These are phyloP conservation scores for Oreotrochilus melanogaster DNA, from an alignment of 2,113 vertebrate species.

Conservation along the genomic window DNA sequence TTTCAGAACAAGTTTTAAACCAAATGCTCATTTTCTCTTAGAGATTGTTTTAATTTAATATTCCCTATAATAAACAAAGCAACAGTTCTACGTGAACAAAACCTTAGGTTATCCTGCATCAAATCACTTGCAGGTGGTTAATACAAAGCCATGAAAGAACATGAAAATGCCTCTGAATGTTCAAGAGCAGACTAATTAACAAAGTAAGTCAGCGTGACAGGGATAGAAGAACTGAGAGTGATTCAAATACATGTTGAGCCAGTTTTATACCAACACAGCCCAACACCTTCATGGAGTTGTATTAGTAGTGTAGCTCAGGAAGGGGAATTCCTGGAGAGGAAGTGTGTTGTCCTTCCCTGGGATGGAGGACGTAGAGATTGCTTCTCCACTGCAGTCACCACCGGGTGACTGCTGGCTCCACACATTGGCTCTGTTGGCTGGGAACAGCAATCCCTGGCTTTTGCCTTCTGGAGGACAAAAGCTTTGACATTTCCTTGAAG, in stretches of 20 bases:
- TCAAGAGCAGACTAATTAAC: neutral
- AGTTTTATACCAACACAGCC: neutral
- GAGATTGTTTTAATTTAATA: conserved; percentile 13
- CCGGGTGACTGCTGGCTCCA: too few species aligned
- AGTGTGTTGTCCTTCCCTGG: neutral
- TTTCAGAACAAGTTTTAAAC: neutral
- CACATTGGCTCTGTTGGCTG: fast-evolving
- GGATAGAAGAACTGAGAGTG: neutral
- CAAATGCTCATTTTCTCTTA: neutral
- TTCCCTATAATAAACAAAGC: conserved; percentile 12
- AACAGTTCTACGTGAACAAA: conserved; percentile 2
- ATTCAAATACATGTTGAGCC: neutral
- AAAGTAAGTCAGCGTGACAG: neutral
- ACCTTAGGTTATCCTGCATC: neutral
- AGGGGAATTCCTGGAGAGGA: neutral
- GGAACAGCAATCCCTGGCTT: neutral
- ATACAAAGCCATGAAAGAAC: neutral
- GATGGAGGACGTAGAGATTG: neutral
- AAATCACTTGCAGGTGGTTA: neutral
- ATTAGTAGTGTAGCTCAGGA: neutral
- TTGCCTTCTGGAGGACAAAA: neutral
- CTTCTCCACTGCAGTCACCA: fast-evolving
- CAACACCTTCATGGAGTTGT: too few species aligned
- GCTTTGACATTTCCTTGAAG: neutral
- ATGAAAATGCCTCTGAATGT: neutral